These are phyloP conservation scores for Pogonophryne albipinna DNA, from an alignment of 2,797 vertebrate species.

Conservation along the genomic window DNA sequence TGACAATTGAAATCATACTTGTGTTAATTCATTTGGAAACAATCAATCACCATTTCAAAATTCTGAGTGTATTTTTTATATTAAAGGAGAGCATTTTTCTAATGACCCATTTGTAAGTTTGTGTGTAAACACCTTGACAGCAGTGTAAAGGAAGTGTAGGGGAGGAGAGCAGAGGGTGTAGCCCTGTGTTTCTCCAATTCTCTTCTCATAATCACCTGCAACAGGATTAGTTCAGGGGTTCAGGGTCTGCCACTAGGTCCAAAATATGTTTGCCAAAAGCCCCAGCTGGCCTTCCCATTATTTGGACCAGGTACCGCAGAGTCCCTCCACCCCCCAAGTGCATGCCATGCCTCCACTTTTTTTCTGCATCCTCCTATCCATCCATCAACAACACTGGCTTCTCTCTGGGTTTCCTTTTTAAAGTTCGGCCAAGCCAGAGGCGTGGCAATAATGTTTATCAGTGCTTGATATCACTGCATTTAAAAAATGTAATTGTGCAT, in stretches of 20 bases:
- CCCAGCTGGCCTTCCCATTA: constrained; percentile 75
- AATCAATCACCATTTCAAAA: background rate
- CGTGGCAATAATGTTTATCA: constrained; percentile 7
- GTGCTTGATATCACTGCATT: constrained; percentile 15
- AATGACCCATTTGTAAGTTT: background rate
- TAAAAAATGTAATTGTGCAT: constrained; percentile 11
- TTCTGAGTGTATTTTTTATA: background rate
- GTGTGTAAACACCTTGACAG: constrained; percentile 13
- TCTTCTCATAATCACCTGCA: constrained; percentile 74
- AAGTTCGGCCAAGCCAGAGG: constrained; percentile 57
- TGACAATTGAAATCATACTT: background rate
- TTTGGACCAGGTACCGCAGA: constrained; percentile 73
- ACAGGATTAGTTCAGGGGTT: constrained; percentile 73
- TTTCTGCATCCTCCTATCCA: constrained; percentile 58
- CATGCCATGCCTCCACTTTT: constrained; percentile 59
- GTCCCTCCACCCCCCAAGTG: constrained; percentile 63
- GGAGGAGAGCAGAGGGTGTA: constrained; percentile 40
- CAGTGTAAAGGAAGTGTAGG: constrained; percentile 21
- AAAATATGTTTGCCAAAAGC: constrained; percentile 79
- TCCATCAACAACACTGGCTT: constrained; percentile 53
- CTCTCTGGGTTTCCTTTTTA: constrained; percentile 31
- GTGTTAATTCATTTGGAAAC: background rate
- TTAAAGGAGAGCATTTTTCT: background rate
- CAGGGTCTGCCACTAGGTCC: constrained; percentile 71
- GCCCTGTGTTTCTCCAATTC: constrained; percentile 62